These are phyloP conservation scores for Hemiprocne comata DNA, from an alignment of 2,113 vertebrate genomes.

Conservation along the genomic window DNA sequence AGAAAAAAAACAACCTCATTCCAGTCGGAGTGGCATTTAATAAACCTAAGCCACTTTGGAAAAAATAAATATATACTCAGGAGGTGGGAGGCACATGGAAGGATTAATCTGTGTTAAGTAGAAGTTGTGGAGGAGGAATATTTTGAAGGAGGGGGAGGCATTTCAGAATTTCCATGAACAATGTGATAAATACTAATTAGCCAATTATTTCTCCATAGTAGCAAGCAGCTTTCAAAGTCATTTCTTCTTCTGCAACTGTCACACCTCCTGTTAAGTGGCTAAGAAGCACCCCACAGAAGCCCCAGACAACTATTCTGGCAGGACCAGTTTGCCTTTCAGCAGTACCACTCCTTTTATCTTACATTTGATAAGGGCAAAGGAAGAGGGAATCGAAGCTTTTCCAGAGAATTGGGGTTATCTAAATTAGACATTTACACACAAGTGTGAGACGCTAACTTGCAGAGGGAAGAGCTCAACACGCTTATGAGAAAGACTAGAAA, in stretches of 20 bases:
- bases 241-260: slow-evolving; percentile 41
- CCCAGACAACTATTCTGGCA: background rate
- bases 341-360: background rate
- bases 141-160: slow-evolving; percentile 9
- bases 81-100: slow-evolving; percentile 46
- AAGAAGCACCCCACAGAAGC: background rate
- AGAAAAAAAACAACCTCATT: slow-evolving; percentile 6
- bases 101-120: slow-evolving; percentile 60
- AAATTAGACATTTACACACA: background rate
- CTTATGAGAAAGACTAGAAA: background rate
- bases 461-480: background rate
- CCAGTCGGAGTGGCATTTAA: slow-evolving; percentile 55
- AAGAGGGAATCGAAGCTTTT: background rate
- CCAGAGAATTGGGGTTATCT: background rate
- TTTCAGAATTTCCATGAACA: slow-evolving; percentile 49
- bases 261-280: slow-evolving; percentile 23
- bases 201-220: slow-evolving; percentile 34
- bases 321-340: background rate
- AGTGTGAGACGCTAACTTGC: background rate
- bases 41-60: slow-evolving; percentile 10
- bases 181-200: slow-evolving; percentile 59
- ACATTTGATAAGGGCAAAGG: background rate
- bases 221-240: slow-evolving; percentile 2
- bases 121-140: slow-evolving; percentile 47
- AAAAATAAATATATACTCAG: slow-evolving; percentile 37